Evolutionary conservation across 2,888 invertebrate genomes (phyloP).

Genomic region (Acanthosepion esculentum): DNA sequence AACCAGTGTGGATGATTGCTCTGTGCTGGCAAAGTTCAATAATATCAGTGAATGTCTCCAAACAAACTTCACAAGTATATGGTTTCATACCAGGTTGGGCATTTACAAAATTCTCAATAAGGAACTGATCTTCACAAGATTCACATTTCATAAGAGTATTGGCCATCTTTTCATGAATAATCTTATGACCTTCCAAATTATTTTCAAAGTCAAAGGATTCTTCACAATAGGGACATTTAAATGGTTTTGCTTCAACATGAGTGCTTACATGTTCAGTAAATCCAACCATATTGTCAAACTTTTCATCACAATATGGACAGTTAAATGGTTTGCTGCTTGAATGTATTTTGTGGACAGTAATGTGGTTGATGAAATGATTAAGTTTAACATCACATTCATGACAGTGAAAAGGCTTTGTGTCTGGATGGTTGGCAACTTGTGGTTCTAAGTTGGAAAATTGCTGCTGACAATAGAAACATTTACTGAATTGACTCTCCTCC

Average conservation of each 20-base stretch:
- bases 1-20: not conserved
- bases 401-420: conserved; percentile 37
- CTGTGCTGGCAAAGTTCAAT: conserved; percentile 40
- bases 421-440: not conserved
- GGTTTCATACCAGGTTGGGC: not conserved
- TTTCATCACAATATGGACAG: not conserved
- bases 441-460: not conserved
- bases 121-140: not conserved
- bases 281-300: conserved; percentile 24
- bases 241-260: not conserved
- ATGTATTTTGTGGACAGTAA: conserved; percentile 25
- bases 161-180: not conserved
- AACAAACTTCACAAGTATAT: conserved; percentile 24
- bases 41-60: conserved; percentile 15
- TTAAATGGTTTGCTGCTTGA: not conserved
- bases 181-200: conserved; percentile 16
- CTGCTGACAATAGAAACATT: conserved; percentile 43
- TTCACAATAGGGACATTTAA: not conserved
- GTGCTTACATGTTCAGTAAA: not conserved
- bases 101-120: conserved; percentile 36
- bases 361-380: conserved; percentile 17
- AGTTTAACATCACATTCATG: conserved; percentile 35
- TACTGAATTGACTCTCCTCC: conserved; percentile 40
- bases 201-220: conserved; percentile 41
- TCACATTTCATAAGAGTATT: conserved; percentile 20